Base-by-base conservation (phyloP, 1,140 invertebrate genomes). In the Drosophila bipectinata region DNA sequence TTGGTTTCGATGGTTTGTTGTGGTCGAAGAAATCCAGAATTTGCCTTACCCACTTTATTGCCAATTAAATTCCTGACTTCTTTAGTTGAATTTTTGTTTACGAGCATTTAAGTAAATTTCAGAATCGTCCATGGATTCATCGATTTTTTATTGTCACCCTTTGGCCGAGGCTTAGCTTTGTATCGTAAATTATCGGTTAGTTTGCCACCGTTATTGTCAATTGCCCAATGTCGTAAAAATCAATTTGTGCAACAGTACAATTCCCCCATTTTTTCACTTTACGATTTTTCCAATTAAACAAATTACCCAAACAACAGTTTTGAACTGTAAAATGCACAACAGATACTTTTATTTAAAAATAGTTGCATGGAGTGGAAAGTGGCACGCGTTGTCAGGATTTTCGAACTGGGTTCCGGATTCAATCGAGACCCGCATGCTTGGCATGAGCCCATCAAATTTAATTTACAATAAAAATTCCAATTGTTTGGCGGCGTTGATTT, bases 271-370 rank as follows among this genome's bases (percentile, higher is more conserved):
- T 47, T 21, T 47, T 30, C 45, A 69, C 88, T 87, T 87, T 88
- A 87, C 79, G 83, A 82, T 88, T 88, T 83, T 74, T 88, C 85
- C 83, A 87, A 88, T 88, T 87, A 87, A 88, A 88, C 82, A 88
- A 87, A 87, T 88, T 87, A 72, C 61, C 53, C 75, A 82, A 87
- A 79, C 75, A 79, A 68, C 78, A 61, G 48, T 72, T 77, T 69
- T 21, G 24, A 14, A 30, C 57, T 37, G 63, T 62, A 69, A 77
- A 77, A 59, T 75, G 53, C 34, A 39, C 55, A 57, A n/a, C 34
- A 60, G n/a, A 28, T 4, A 37, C 15, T 21, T 62, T 62, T 58
- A 49, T 77, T 71, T 67, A 69, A 84, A 84, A 85, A 62, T 72
- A 58, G 60, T 54, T 63, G 52, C 7, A 8, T 21, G 26, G n/a